These are phyloP conservation scores for Orchestes rusci DNA, from an alignment of 2,888 invertebrate species.

Conservation along the genomic window DNA sequence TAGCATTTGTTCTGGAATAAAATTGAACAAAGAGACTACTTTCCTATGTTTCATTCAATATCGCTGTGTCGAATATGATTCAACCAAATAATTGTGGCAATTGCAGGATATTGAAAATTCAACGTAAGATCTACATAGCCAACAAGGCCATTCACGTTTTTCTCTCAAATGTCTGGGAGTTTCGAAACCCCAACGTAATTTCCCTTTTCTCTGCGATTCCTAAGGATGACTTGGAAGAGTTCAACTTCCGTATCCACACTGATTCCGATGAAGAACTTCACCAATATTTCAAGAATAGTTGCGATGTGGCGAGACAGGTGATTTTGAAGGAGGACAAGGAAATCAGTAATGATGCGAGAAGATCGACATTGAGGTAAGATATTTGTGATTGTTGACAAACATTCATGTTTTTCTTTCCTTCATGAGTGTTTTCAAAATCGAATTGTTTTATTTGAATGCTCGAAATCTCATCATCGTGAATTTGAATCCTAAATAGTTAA, in stretches of 20 bases:
- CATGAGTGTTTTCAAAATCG: too few species aligned
- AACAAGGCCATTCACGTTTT: slow-evolving; percentile 67
- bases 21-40: not conserved
- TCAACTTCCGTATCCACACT: not conserved
- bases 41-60: not conserved
- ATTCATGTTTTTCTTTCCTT: too few species aligned
- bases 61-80: too few species aligned
- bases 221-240: slow-evolving; percentile 3
- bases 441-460: too few species aligned
- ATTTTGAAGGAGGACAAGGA: slow-evolving; percentile 13
- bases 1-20: too few species aligned
- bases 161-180: slow-evolving; percentile 68
- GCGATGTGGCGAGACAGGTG: slow-evolving; percentile 4
- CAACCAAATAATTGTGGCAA: too few species aligned
- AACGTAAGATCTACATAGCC: slow-evolving; percentile 71
- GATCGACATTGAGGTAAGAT: slow-evolving; percentile 6
- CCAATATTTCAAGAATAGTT: not conserved
- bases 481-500: too few species aligned
- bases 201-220: slow-evolving; percentile 3
- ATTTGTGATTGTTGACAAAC: too few species aligned
- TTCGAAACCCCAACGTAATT: slow-evolving; percentile 55
- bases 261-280: slow-evolving; percentile 1
- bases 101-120: slow-evolving; percentile 67
- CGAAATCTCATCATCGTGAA: too few species aligned
- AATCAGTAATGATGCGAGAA: slow-evolving; percentile 4